phyloP scores from a whole-genome alignment of 2,797 vertebrate genomes.

The Petrocephalus schoutedeni region DNA sequence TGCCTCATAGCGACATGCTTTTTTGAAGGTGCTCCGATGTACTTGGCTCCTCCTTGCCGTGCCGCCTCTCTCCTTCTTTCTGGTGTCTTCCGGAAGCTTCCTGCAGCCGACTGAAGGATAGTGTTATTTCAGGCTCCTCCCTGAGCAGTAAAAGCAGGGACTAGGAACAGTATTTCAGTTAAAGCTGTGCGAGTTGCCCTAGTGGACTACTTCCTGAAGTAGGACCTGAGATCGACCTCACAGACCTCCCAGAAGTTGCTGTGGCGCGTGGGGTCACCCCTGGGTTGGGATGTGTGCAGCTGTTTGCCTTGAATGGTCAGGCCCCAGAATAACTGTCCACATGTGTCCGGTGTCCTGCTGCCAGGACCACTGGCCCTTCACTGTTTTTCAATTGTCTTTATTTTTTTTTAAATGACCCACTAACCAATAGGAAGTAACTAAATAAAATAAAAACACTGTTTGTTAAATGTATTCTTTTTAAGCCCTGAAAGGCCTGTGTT shows the following conservation, averaged over 20 bases:
- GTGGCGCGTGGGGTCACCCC: neutral
- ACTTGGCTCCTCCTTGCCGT: neutral
- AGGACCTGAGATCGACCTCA: neutral
- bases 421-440: neutral
- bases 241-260: constrained; percentile 17
- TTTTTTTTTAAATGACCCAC: neutral
- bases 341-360: neutral
- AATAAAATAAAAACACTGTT: neutral
- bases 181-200: neutral
- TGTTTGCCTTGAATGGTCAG: neutral
- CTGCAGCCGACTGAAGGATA: neutral
- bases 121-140: neutral
- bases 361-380: neutral
- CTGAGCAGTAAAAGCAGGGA: neutral
- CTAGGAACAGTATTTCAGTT: neutral
- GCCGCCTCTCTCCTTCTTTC: neutral
- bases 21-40: neutral
- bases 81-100: neutral
- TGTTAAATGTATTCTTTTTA: neutral
- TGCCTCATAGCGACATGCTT: neutral
- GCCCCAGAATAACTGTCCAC: neutral
- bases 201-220: constrained; percentile 9
- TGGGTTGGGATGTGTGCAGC: neutral
- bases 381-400: neutral
- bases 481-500: neutral